These are phyloP conservation scores for Eriosoma lanigerum DNA, from an alignment of 1,140 invertebrate species.

Conservation along the genomic window DNA sequence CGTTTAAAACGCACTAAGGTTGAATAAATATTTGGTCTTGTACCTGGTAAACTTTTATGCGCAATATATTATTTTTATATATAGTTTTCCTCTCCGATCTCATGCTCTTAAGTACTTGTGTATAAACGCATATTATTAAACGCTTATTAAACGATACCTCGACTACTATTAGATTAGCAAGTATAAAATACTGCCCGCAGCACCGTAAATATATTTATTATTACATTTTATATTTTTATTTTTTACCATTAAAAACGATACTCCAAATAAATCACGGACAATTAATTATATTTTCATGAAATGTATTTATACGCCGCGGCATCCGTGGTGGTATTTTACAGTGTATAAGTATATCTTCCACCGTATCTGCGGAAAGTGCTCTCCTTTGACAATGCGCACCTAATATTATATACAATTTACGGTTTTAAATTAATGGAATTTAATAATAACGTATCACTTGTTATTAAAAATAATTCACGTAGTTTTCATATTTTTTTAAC, in stretches of 20 bases:
- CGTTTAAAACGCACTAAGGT: slow-evolving; percentile 42
- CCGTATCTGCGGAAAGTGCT: not conserved
- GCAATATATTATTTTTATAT: not conserved
- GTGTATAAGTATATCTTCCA: not conserved
- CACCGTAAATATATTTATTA: not conserved
- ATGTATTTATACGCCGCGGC: not conserved
- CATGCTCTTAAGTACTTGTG: not conserved
- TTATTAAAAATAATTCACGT: not conserved
- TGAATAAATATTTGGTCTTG: slow-evolving; percentile 37
- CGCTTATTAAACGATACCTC: not conserved
- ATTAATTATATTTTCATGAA: not conserved
- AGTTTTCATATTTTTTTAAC: not conserved
- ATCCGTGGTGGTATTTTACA: not conserved
- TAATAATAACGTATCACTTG: not conserved
- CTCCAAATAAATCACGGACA: not conserved
- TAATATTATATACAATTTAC: not conserved
- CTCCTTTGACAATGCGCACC: not conserved
- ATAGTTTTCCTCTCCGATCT: not conserved
- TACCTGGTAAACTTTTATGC: slow-evolving; percentile 12
- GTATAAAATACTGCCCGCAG: not conserved
- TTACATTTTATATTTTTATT: not conserved
- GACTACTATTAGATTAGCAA: not conserved
- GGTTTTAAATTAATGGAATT: slow-evolving; percentile 24
- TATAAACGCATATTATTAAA: not conserved
- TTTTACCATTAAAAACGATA: not conserved